Evolutionary conservation across 2,888 invertebrate genomes (phyloP).

Genomic region (Drepanosiphum platanoidis): DNA sequence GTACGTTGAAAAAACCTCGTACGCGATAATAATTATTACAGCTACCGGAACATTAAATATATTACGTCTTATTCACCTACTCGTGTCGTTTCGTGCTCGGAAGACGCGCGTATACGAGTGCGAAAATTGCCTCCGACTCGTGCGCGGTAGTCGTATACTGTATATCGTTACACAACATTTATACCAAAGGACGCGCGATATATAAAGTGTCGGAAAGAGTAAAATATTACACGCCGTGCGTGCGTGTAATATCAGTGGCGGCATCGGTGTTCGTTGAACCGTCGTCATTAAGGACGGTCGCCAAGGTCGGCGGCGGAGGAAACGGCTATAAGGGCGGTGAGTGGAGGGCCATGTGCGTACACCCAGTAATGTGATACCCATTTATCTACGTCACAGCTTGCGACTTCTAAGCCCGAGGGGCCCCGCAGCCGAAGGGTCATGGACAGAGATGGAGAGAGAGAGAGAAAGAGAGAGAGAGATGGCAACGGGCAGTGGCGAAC

Average conservation of each 20-base stretch:
- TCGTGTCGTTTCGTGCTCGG: too few relatives aligned
- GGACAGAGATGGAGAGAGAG: not conserved
- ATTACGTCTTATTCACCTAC: too few relatives aligned
- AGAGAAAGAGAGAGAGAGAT: not conserved
- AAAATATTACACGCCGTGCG: constrained; percentile 3
- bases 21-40: too few relatives aligned
- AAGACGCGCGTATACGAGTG: not conserved
- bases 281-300: constrained; percentile 52
- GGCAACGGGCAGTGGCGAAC: too few relatives aligned
- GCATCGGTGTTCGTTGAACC: constrained; percentile 24
- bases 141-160: too few relatives aligned
- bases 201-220: not conserved
- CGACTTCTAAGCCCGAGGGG: constrained; percentile 61
- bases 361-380: constrained; percentile 58
- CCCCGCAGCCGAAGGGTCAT: not conserved
- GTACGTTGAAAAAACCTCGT: too few relatives aligned
- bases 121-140: not conserved
- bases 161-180: too few relatives aligned
- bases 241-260: not conserved
- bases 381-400: constrained; percentile 61
- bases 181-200: too few relatives aligned
- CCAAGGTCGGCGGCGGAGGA: constrained; percentile 30
- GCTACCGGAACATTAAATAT: too few relatives aligned
- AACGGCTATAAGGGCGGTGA: not conserved
- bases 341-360: constrained; percentile 33